These are phyloP conservation scores for Dicentrarchus labrax DNA, from an alignment of 2,113 vertebrate species.

Conservation along the genomic window DNA sequence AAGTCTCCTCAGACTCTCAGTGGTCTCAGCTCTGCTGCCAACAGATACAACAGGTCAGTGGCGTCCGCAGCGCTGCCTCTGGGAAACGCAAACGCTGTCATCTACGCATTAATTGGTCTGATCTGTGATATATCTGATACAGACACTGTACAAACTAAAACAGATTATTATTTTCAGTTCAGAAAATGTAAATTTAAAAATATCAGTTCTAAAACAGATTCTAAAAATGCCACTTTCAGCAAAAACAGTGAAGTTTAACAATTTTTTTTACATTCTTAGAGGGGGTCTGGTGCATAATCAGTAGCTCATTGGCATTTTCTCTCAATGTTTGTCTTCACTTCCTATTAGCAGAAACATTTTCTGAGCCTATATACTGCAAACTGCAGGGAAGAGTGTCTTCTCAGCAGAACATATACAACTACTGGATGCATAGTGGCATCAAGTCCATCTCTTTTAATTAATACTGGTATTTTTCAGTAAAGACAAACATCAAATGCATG, in stretches of 20 bases:
- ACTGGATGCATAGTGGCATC: background rate
- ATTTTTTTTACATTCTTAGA: background rate
- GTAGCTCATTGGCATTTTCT: background rate
- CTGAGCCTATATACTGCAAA: background rate
- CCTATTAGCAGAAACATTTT: background rate
- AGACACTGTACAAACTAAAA: background rate
- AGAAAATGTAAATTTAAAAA: background rate
- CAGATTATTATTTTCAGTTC: constrained; percentile 14
- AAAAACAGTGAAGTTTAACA: background rate
- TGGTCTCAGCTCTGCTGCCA: constrained; percentile 19
- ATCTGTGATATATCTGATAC: constrained; percentile 29
- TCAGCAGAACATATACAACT: background rate
- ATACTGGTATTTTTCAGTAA: background rate
- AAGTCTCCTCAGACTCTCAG: constrained; percentile 61
- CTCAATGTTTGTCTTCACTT: background rate
- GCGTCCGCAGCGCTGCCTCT: background rate
- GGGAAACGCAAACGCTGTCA: constrained; percentile 25
- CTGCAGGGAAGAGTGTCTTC: background rate
- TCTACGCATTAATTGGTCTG: constrained; percentile 28
- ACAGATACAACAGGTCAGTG: constrained; percentile 48
- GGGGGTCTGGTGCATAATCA: background rate
- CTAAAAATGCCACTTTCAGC: background rate
- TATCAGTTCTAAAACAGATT: background rate
- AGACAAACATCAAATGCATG: background rate
- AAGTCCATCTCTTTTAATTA: background rate